phyloP scores from a whole-genome alignment of 2,888 invertebrate genomes.

The Seira musarum region DNA sequence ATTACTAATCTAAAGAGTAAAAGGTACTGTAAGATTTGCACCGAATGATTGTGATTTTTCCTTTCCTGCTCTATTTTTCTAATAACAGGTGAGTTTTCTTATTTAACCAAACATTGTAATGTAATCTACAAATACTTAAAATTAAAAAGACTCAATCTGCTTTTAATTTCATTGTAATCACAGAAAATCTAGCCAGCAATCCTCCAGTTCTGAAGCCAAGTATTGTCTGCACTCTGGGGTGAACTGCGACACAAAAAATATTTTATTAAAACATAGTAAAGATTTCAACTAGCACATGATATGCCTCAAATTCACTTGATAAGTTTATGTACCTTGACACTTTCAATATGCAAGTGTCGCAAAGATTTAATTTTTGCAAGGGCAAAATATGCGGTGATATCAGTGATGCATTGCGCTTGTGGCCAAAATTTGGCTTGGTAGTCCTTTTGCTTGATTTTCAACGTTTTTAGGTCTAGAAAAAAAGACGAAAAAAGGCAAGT shows the following conservation, averaged over 20 bases:
- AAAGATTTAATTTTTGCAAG: constrained; percentile 55
- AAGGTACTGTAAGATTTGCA: too few relatives aligned
- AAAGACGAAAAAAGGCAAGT: neutral
- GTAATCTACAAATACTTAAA: constrained; percentile 11
- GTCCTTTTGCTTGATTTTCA: constrained; percentile 61
- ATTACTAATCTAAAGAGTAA: too few relatives aligned
- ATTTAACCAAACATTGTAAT: constrained; percentile 10
- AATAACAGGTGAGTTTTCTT: too few relatives aligned
- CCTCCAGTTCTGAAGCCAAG: constrained; percentile 53
- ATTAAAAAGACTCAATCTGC: too few relatives aligned
- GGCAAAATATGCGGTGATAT: constrained; percentile 57
- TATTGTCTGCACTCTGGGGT: constrained; percentile 59
- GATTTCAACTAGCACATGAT: neutral
- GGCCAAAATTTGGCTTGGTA: constrained; percentile 64
- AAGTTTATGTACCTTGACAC: constrained; percentile 64
- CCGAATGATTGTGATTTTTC: too few relatives aligned
- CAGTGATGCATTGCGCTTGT: constrained; percentile 62
- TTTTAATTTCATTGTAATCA: constrained; percentile 36
- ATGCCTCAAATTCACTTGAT: too few relatives aligned
- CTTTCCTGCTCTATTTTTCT: too few relatives aligned
- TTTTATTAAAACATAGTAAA: constrained; percentile 14
- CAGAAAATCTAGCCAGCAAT: constrained; percentile 65
- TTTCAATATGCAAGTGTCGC: constrained; percentile 56
- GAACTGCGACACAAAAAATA: constrained; percentile 41
- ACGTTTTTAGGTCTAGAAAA: constrained; percentile 42